Base-by-base conservation (phyloP, 1,140 invertebrate genomes). In the Bombus waltoni region DNA sequence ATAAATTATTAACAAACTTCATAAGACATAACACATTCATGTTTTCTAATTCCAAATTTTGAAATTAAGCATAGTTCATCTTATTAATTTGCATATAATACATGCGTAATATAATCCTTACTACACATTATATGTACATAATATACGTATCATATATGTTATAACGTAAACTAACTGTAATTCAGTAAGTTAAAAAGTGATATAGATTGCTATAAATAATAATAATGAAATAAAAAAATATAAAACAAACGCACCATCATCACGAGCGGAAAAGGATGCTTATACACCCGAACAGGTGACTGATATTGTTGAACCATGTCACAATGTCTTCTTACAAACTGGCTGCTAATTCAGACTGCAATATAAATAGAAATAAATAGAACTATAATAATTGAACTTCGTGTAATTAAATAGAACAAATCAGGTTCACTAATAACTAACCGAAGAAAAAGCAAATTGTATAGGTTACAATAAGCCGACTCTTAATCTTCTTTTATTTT, bases 251-350 rank as follows among this genome's bases (percentile, higher is more conserved):
- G 97, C 96, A 99, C 99, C 96, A 97, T 97, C 98, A 99, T 99
- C 78, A 99, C 98, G 92, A 99, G 96, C 95, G 99, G 98, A 95
- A 99, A 99, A 53, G 98, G 98, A 95, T 98, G 97, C 95, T 99
- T 99, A 96, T 99, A 99, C 81, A 99, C 98, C 96, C 98, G 97
- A 9, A 99, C 98, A 88, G 98, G 98, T 84, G 98, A 98, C 93
- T 98, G 98, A 95, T 99, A 99, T 94, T 99, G 98, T 95, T 99
- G 99, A 91, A 99, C 99, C 99, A 99, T 99, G 47, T 72, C 40
- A 59, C 38, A 53, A 53, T 22, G 57, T 85, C 35, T 72, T 42
- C 40, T 44, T 65, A 40, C 2, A 72, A 75, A 40, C 28, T 40
- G 35, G 28, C 22, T 40, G 66, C n/a, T 62, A 85, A 72, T 38